phyloP scores from a whole-genome alignment of 2,888 invertebrate genomes.

The Torymus tubicola region DNA sequence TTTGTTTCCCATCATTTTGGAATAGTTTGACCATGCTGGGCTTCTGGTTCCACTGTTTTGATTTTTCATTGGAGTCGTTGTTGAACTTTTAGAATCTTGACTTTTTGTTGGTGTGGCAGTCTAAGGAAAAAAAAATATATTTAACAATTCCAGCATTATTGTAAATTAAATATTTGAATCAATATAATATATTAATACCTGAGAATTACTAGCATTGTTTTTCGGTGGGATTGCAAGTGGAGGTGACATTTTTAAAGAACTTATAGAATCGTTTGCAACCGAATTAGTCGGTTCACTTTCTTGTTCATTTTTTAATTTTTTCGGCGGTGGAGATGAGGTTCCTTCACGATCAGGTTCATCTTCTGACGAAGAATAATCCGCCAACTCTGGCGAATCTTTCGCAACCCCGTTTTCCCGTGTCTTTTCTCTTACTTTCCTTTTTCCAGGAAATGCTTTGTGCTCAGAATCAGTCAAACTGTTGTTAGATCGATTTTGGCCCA shows the following conservation, averaged over 20 bases:
- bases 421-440: conserved; percentile 70
- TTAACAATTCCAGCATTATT: neutral
- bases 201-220: conserved; percentile 57
- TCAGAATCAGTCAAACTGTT: conserved; percentile 65
- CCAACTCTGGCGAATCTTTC: conserved; percentile 63
- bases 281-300: conserved; percentile 63
- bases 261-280: conserved; percentile 65
- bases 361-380: conserved; percentile 61
- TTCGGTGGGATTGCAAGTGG: conserved; percentile 68
- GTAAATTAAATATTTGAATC: neutral
- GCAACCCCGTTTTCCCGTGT: conserved; percentile 66
- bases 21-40: conserved; percentile 57
- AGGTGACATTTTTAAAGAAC: conserved; percentile 75
- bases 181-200: conserved; percentile 36
- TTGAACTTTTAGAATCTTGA: conserved; percentile 55
- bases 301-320: conserved; percentile 66
- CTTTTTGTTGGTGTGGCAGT: conserved; percentile 57
- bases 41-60: conserved; percentile 35
- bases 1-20: conserved; percentile 45
- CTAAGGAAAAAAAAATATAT: conserved; percentile 37
- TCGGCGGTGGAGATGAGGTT: conserved; percentile 62
- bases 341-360: conserved; percentile 64
- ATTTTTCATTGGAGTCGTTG: conserved; percentile 58
- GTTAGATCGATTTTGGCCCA: conserved; percentile 72
- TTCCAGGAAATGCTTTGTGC: conserved; percentile 69